phyloP scores from a whole-genome alignment of 2,888 invertebrate species.

The Cephus spinipes region DNA sequence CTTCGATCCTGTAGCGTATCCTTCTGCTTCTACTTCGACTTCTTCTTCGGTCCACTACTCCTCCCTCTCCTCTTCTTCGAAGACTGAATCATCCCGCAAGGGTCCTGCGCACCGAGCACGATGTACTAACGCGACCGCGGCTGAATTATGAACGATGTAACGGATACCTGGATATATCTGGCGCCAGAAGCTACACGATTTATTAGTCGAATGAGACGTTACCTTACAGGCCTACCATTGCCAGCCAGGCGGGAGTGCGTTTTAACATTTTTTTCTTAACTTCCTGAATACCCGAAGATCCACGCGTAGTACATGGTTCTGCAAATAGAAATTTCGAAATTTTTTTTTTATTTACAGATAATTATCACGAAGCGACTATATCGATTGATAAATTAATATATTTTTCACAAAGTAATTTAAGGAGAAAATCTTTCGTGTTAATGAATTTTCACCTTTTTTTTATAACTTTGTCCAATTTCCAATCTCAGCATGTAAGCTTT shows the following conservation, averaged over 20 bases:
- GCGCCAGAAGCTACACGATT: constrained; percentile 20
- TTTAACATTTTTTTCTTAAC: background rate
- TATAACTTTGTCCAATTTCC: background rate
- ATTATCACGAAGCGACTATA: too few species aligned
- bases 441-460: background rate
- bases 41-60: background rate
- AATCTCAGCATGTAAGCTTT: background rate
- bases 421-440: too few species aligned
- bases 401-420: too few species aligned
- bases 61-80: too few species aligned
- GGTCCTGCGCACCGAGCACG: background rate
- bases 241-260: background rate
- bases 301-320: background rate
- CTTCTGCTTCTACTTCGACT: background rate
- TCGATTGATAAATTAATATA: too few species aligned
- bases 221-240: background rate
- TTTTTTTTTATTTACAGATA: too few species aligned
- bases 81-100: background rate
- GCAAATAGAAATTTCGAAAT: background rate
- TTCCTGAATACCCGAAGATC: background rate
- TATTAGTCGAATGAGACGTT: constrained; percentile 14
- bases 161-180: constrained; percentile 16
- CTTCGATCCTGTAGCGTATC: background rate
- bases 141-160: constrained; percentile 25
- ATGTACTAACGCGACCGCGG: background rate